Percentiles rank a stretch among this genome's conserved stretches.
These are phyloP conservation scores for Brassicogethes aeneus DNA, from an alignment of 2,888 invertebrate species.

Conservation along the genomic window DNA sequence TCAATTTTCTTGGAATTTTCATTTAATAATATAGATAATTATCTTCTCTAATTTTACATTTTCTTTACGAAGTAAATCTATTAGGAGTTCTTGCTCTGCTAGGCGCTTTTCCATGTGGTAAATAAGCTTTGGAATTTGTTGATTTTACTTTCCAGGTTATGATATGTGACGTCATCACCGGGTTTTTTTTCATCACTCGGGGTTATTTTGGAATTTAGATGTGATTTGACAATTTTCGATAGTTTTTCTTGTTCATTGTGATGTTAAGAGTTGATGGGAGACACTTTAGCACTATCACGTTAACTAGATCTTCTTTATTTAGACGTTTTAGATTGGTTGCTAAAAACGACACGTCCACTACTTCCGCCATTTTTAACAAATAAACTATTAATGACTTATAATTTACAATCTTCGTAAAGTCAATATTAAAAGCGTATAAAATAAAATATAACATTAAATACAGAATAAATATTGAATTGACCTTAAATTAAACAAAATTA, in stretches of 20 bases:
- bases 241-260: neutral
- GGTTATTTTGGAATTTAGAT: neutral
- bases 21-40: too few relatives aligned
- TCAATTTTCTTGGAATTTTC: neutral
- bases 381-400: too few relatives aligned
- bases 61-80: neutral
- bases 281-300: neutral
- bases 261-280: neutral
- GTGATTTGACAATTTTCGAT: neutral
- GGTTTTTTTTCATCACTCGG: neutral
- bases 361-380: neutral
- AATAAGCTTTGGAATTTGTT: neutral
- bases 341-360: neutral
- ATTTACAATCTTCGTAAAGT: too few relatives aligned
- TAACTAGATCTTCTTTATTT: neutral
- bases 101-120: neutral
- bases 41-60: neutral
- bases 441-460: too few relatives aligned
- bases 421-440: too few relatives aligned
- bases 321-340: neutral
- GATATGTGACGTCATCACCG: neutral
- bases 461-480: too few relatives aligned
- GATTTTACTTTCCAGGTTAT: neutral
- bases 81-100: neutral
- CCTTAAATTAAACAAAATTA: too few relatives aligned